phyloP scores from a whole-genome alignment of 2,888 invertebrate species.

The Branchellion lobata region DNA sequence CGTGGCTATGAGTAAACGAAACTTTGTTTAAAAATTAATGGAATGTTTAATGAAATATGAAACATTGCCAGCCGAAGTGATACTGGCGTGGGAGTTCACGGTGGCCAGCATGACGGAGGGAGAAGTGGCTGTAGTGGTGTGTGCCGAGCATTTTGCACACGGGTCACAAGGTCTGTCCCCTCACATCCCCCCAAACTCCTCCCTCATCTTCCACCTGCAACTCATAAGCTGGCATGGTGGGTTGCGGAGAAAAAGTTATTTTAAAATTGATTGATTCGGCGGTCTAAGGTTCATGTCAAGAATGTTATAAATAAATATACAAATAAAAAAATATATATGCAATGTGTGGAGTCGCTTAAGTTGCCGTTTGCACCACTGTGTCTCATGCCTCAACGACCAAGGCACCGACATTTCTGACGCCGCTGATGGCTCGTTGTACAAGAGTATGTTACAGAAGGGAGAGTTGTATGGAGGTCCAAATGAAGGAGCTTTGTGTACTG shows the following conservation, averaged over 20 bases:
- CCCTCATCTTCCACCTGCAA: conserved; percentile 18
- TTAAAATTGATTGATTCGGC: too few relatives aligned
- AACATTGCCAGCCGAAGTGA: conserved; percentile 29
- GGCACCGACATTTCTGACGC: conserved; percentile 81
- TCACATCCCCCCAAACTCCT: background rate
- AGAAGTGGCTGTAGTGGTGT: conserved; percentile 22
- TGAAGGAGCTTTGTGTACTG: conserved; percentile 79
- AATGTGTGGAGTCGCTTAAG: too few relatives aligned
- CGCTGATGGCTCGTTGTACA: conserved; percentile 78
- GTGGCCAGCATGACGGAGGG: conserved; percentile 33
- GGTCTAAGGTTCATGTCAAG: too few relatives aligned
- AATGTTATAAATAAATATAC: too few relatives aligned
- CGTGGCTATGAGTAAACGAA: too few relatives aligned
- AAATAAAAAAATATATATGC: too few relatives aligned
- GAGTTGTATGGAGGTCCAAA: conserved; percentile 74
- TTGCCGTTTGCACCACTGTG: too few relatives aligned
- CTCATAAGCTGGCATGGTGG: conserved; percentile 38
- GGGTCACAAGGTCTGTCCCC: conserved; percentile 12
- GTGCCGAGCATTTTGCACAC: background rate
- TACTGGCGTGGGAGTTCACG: conserved; percentile 31
- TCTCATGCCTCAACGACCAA: too few relatives aligned
- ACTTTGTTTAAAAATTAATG: too few relatives aligned
- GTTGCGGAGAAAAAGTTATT: background rate
- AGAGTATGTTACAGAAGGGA: conserved; percentile 72
- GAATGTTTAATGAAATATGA: too few relatives aligned